These are phyloP conservation scores for Protosalanx chinensis DNA, from an alignment of 2,797 vertebrate genomes.

Conservation along the genomic window DNA sequence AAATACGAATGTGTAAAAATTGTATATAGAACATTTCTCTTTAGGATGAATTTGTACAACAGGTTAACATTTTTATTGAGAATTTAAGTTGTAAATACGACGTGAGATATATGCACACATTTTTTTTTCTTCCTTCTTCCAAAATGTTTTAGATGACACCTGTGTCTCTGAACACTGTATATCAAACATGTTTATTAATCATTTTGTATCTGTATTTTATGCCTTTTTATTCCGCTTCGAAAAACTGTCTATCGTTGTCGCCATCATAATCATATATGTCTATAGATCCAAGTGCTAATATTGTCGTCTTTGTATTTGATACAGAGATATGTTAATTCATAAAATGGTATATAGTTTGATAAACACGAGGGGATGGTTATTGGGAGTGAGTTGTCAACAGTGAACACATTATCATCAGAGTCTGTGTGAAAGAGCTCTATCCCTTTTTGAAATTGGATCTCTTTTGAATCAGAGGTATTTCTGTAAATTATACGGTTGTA, in stretches of 20 bases:
- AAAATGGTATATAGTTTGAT: conserved; percentile 64
- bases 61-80: conserved; percentile 79
- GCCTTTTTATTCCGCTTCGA: conserved; percentile 50
- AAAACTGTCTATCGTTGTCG: conserved; percentile 56
- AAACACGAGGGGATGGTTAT: conserved; percentile 47
- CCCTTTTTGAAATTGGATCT: conserved; percentile 64
- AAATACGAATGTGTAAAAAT: conserved; percentile 78
- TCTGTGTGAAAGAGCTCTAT: conserved; percentile 50
- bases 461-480: conserved; percentile 71
- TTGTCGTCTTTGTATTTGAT: conserved; percentile 70
- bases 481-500: conserved; percentile 68
- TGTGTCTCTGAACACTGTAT: conserved; percentile 65
- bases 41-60: conserved; percentile 78
- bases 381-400: conserved; percentile 49
- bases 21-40: conserved; percentile 81
- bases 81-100: conserved; percentile 73
- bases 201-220: conserved; percentile 56
- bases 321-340: conserved; percentile 64
- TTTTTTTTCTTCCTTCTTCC: conserved; percentile 54
- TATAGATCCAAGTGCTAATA: conserved; percentile 67
- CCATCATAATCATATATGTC: conserved; percentile 62
- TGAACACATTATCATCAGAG: conserved; percentile 45
- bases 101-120: conserved; percentile 74
- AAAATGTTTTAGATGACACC: conserved; percentile 56
- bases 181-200: conserved; percentile 55